A percentile compares a stretch with the other conserved stretches of the same genome.
Conservation (phyloP, 2,113 vertebrate species). For the Brienomyrus longianalis region DNA sequence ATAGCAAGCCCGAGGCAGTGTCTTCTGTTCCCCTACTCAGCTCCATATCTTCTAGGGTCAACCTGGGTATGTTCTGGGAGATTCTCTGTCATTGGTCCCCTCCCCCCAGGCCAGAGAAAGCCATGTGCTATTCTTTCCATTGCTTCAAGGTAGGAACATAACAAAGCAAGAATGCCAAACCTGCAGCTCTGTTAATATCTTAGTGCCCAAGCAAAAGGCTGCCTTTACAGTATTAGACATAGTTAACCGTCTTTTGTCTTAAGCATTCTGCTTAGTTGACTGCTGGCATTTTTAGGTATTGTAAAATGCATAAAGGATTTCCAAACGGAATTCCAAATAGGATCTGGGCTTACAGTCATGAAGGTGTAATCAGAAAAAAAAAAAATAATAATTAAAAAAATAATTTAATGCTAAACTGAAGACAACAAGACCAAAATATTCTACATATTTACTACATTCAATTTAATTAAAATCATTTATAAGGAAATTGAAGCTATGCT, state of each 20-base stretch:
- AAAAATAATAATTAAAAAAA: not conserved
- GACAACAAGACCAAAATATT: not conserved
- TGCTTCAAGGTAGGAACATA: constrained; percentile 22
- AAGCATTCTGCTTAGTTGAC: not conserved
- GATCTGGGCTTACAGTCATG: not conserved
- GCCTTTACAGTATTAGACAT: not conserved
- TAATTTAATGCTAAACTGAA: not conserved
- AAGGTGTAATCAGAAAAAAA: not conserved
- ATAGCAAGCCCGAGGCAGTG: not conserved
- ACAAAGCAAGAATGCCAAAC: not conserved
- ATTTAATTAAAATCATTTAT: not conserved
- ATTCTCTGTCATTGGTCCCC: constrained; percentile 22
- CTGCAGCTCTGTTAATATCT: constrained; percentile 19
- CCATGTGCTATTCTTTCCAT: constrained; percentile 21
- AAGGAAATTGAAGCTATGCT: not conserved
- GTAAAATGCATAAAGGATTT: not conserved
- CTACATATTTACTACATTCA: not conserved
- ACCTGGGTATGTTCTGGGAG: constrained; percentile 30
- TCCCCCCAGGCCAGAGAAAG: constrained; percentile 30
- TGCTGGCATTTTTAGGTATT: not conserved
- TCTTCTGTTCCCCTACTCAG: constrained; percentile 27
- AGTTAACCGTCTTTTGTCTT: not conserved
- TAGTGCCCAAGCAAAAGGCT: constrained; percentile 8
- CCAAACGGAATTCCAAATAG: not conserved
- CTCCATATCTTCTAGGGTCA: constrained; percentile 24